Evolutionary conservation across 2,113 vertebrate species (phyloP).

Genomic region (Eonycteris spelaea): DNA sequence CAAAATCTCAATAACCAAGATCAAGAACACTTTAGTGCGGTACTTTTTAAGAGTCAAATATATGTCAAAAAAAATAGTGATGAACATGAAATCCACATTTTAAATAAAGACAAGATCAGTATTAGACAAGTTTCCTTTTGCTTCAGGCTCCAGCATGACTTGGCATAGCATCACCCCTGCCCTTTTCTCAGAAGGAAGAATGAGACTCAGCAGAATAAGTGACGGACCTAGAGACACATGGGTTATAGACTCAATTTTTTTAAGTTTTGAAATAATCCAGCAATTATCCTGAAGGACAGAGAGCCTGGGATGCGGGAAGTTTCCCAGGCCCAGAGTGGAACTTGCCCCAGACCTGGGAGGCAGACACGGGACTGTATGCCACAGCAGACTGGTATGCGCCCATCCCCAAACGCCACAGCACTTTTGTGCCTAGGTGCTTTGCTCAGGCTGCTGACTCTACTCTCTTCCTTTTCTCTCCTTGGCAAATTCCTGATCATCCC

Average conservation of each 20-base stretch:
- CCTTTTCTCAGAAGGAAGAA: neutral
- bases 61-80: neutral
- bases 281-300: neutral
- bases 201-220: neutral
- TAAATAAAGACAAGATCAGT: neutral
- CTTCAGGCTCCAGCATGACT: neutral
- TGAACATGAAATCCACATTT: neutral
- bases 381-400: rapidly evolving
- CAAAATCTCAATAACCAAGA: neutral
- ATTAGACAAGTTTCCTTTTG: neutral
- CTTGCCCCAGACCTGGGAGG: rapidly evolving
- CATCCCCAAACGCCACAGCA: rapidly evolving
- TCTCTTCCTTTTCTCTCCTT: neutral
- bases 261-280: neutral
- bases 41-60: neutral
- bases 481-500: neutral
- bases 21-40: neutral
- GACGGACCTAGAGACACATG: neutral
- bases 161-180: neutral
- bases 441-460: neutral
- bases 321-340: neutral
- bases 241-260: neutral
- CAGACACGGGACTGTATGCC: neutral
- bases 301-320: neutral
- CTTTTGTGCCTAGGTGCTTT: rapidly evolving